Evolutionary conservation across 2,113 vertebrate genomes (phyloP), one percentile per base, ranked within the genome.

Genomic region (Dryoscopus gambensis): DNA sequence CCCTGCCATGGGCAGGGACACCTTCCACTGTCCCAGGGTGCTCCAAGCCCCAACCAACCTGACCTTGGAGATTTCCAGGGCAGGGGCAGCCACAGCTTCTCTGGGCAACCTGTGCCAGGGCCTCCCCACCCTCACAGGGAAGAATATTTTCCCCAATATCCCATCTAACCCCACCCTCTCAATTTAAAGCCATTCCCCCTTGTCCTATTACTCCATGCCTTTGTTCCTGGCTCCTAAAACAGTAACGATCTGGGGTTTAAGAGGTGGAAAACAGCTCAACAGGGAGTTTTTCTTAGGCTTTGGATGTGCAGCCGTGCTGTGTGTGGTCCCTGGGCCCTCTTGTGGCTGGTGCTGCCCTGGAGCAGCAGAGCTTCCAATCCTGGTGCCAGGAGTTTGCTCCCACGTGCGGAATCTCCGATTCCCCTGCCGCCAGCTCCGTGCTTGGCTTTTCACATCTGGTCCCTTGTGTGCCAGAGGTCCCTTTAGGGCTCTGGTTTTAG

Each of bases 301-400:
- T 31, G 4, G 1, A 1, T 10, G 15, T 18, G 21, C 4, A 9
- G 39, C 71, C 1, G 4, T 24, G n/a, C 46, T 67, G 13, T 19
- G 42, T 25, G 82, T 40, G 76, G 70, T 95, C 73, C 49, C 90
- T 87, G 93, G 84, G 95, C 96, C 96, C 96, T 93, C 96, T 96
- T 78, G 95, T 92, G 96, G 95, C 85, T 93, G 94, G 0, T 88
- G 64, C 85, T 11, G 52, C 56, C 71, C 64, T 33, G 82, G 59
- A 94, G 87, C 84, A 85, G 65, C 21, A 1, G 75, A 33, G 70
- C 23, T 64, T 68, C 7, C 1, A 27, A 11, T 31, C 14, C 31
- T 44, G 53, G 7, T 74, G 50, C 16, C 0, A 0, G 9, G 39
- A 25, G 3, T 64, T 64, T 49, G 64, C 53, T 86, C 71, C 59